Conservation (phyloP, 2,797 vertebrate species). For the Cheirogaleus major region DNA sequence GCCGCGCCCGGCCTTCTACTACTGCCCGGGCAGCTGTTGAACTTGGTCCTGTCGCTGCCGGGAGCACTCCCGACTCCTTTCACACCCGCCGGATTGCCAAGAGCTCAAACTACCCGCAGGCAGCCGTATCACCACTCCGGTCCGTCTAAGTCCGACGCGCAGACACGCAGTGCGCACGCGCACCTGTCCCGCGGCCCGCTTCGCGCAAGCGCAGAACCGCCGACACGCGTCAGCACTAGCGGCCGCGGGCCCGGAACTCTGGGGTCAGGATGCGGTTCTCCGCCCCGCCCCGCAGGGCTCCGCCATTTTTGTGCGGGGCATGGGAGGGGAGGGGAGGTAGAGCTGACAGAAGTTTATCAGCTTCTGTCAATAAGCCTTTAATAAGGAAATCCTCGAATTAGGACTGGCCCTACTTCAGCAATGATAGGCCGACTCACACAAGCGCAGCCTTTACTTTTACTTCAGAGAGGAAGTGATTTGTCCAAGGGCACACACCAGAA, state of each 20-base stretch:
- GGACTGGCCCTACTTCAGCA: neutral
- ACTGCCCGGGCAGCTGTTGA: neutral
- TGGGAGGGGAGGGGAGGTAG: neutral
- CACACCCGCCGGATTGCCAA: neutral
- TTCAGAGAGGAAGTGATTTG: neutral
- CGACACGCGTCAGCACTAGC: constrained; percentile 68
- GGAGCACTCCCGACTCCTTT: neutral
- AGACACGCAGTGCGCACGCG: constrained; percentile 39
- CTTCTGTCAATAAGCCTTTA: neutral
- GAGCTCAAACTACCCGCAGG: fast-evolving
- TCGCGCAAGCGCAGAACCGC: constrained; percentile 37
- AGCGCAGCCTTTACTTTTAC: neutral
- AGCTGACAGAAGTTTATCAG: no score
- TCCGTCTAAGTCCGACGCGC: fast-evolving
- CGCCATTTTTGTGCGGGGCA: constrained; percentile 30
- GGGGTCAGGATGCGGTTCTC: no score
- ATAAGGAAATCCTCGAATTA: neutral
- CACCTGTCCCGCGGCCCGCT: fast-evolving
- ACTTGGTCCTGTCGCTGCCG: neutral
- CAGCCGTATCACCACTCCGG: fast-evolving
- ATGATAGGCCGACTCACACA: neutral
- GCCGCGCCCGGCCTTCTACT: neutral
- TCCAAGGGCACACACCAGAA: neutral
- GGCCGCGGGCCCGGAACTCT: neutral
- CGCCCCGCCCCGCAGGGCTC: neutral